Conservation (phyloP, 2,113 vertebrate species). For the Corythoichthys intestinalis region DNA sequence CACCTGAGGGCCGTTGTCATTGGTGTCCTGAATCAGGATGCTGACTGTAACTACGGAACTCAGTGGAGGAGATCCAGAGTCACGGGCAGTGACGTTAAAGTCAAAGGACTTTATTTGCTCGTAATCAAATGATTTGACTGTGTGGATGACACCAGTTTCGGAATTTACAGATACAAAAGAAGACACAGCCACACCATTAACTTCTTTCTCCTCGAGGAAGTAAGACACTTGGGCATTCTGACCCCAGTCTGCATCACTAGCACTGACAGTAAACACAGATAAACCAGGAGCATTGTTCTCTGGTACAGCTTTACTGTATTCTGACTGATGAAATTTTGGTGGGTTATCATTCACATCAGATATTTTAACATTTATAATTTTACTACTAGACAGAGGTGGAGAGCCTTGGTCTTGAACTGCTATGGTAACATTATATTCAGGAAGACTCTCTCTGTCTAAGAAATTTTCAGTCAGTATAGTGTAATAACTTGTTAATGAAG, state of each 20-base stretch:
- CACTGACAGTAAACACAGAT: slow-evolving; percentile 18
- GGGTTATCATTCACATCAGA: slow-evolving; percentile 55
- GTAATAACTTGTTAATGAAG: slow-evolving; percentile 15
- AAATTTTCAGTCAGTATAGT: slow-evolving; percentile 8
- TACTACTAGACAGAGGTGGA: slow-evolving; percentile 21
- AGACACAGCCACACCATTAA: slow-evolving; percentile 23
- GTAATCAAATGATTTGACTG: slow-evolving; percentile 62
- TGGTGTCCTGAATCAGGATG: not conserved
- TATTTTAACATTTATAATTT: slow-evolving; percentile 22
- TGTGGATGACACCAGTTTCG: too few relatives aligned
- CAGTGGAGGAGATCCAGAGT: slow-evolving; percentile 38
- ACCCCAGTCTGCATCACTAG: slow-evolving; percentile 30
- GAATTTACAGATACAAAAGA: slow-evolving; percentile 50
- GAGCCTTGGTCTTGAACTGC: slow-evolving; percentile 24
- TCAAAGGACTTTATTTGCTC: slow-evolving; percentile 46
- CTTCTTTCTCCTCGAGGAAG: slow-evolving; percentile 39
- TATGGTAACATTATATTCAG: slow-evolving; percentile 32
- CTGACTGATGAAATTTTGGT: slow-evolving; percentile 25
- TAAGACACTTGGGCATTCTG: slow-evolving; percentile 70
- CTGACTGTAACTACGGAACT: slow-evolving; percentile 9
- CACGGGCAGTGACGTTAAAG: slow-evolving; percentile 32
- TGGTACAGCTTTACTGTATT: slow-evolving; percentile 18
- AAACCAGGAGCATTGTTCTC: slow-evolving; percentile 47
- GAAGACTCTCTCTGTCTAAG: slow-evolving; percentile 18
- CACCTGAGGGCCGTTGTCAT: slow-evolving; percentile 3